phyloP scores from a whole-genome alignment of 2,888 invertebrate species.

The Malachius bipustulatus region DNA sequence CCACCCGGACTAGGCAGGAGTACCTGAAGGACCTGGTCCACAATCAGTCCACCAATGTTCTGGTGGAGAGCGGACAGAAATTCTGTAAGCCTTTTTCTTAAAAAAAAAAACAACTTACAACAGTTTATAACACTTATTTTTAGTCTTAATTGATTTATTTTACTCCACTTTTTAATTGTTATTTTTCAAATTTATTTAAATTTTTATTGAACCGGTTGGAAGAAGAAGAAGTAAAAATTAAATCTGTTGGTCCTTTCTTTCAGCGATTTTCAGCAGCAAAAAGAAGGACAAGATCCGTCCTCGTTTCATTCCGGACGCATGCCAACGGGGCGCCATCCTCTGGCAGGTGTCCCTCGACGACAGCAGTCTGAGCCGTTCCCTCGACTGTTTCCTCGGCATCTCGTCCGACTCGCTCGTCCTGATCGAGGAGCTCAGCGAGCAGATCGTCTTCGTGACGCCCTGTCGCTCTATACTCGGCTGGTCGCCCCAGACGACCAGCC shows the following conservation, averaged over 20 bases:
- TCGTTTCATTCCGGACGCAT: slow-evolving; percentile 59
- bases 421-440: slow-evolving; percentile 69
- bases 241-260: no score
- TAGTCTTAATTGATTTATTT: no score
- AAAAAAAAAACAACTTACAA: background rate
- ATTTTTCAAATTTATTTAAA: no score
- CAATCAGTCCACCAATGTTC: slow-evolving; percentile 69
- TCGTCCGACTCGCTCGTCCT: slow-evolving; percentile 80
- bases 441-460: slow-evolving; percentile 77
- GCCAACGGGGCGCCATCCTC: slow-evolving; percentile 64
- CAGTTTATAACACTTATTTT: no score
- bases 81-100: slow-evolving; percentile 59
- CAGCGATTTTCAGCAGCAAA: slow-evolving; percentile 52
- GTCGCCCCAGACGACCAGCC: slow-evolving; percentile 46
- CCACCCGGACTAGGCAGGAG: slow-evolving; percentile 87
- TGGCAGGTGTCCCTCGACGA: slow-evolving; percentile 70
- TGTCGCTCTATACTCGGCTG: slow-evolving; percentile 65
- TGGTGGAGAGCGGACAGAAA: slow-evolving; percentile 74
- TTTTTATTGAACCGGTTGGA: no score
- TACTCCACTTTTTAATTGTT: no score
- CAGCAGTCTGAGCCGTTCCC: slow-evolving; percentile 49
- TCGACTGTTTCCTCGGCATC: slow-evolving; percentile 75
- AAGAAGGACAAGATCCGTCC: slow-evolving; percentile 69
- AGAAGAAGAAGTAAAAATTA: no score
- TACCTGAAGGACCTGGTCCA: slow-evolving; percentile 86